phyloP scores from a whole-genome alignment of 2,797 vertebrate species.

The Coendou prehensilis region DNA sequence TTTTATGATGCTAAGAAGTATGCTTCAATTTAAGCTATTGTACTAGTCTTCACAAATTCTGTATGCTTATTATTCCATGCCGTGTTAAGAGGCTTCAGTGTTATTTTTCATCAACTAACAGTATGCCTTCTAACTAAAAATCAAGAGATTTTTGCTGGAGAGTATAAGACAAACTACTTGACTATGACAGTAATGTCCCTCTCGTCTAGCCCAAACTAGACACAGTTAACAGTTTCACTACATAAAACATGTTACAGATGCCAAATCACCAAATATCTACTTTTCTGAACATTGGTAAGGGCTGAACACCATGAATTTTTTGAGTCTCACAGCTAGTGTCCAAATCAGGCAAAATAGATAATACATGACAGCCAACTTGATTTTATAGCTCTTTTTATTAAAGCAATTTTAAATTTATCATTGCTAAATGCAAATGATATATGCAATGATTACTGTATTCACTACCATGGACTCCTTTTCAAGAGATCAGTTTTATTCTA shows the following conservation, averaged over 20 bases:
- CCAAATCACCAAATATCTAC: constrained; percentile 17
- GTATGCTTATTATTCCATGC: neutral
- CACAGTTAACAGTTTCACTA: constrained; percentile 17
- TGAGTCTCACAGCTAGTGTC: neutral
- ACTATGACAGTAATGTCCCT: neutral
- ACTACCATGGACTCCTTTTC: constrained; percentile 12
- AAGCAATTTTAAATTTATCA: constrained; percentile 62
- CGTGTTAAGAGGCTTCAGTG: constrained; percentile 29
- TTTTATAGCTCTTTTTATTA: constrained; percentile 42
- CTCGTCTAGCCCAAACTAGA: neutral
- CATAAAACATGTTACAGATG: constrained; percentile 9
- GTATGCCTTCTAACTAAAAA: constrained; percentile 50
- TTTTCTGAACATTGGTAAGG: constrained; percentile 54
- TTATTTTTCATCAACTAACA: constrained; percentile 57
- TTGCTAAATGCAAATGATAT: constrained; percentile 26
- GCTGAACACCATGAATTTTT: neutral
- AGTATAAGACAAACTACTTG: constrained; percentile 31
- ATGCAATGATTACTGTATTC: constrained; percentile 12
- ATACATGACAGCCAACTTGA: constrained; percentile 39
- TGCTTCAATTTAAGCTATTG: neutral
- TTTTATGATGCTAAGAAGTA: constrained; percentile 33
- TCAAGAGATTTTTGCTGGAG: constrained; percentile 30
- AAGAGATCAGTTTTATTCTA: constrained; percentile 53
- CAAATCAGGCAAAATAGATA: constrained; percentile 45
- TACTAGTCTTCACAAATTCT: constrained; percentile 4